These are phyloP conservation scores for Tadarida brasiliensis DNA, from an alignment of 2,797 vertebrate genomes.

Conservation along the genomic window DNA sequence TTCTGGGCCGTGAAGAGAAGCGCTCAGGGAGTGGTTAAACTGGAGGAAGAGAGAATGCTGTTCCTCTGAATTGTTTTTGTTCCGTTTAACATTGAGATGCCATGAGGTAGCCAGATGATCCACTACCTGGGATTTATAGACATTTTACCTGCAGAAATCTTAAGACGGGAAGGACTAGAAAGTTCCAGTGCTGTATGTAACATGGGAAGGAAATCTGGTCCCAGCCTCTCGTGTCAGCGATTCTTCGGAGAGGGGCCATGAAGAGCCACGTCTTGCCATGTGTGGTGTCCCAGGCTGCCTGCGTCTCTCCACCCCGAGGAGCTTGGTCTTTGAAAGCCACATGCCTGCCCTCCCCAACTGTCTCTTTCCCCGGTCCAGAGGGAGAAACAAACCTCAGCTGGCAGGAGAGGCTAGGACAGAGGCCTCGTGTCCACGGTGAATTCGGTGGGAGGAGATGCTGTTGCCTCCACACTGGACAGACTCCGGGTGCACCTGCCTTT, in stretches of 20 bases:
- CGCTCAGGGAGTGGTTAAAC: neutral
- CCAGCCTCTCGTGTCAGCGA: neutral
- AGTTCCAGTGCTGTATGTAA: neutral
- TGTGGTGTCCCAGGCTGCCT: neutral
- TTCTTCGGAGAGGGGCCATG: neutral
- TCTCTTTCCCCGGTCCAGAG: neutral
- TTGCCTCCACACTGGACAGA: neutral
- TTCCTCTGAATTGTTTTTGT: slow-evolving; percentile 13
- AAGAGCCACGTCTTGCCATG: neutral
- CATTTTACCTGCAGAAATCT: slow-evolving; percentile 49
- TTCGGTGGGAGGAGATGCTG: neutral
- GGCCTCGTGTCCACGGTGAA: neutral
- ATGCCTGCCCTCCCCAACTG: neutral
- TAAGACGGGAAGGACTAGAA: neutral
- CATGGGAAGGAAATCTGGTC: neutral
- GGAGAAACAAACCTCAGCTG: neutral
- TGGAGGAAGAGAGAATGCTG: slow-evolving; percentile 16
- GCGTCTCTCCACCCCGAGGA: neutral
- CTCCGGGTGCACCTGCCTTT: neutral
- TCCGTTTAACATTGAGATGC: slow-evolving; percentile 17
- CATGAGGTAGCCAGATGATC: slow-evolving; percentile 61
- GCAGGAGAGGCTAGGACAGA: neutral
- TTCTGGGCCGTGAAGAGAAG: neutral
- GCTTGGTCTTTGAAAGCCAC: neutral
- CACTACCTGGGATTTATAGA: neutral